Evolutionary conservation across 2,113 vertebrate species (phyloP).

Genomic region (Macrotis lagotis): DNA sequence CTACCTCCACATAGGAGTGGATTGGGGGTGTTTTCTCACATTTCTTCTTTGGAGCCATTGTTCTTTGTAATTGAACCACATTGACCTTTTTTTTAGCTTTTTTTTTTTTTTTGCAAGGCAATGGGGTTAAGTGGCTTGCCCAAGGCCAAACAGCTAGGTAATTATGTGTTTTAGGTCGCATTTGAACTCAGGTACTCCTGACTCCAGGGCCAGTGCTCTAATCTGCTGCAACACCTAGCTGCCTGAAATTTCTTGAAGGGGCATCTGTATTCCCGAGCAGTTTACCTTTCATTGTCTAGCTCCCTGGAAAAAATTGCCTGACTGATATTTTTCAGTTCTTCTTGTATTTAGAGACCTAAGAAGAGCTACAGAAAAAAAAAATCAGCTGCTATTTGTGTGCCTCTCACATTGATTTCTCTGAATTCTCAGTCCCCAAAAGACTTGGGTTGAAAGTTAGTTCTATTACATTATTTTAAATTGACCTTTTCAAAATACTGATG

Average conservation of each 20-base stretch:
- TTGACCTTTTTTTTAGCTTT: too few relatives aligned
- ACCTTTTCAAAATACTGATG: not conserved
- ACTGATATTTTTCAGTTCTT: conserved; percentile 39
- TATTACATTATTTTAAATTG: not conserved
- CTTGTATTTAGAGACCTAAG: not conserved
- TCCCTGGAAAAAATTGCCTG: not conserved
- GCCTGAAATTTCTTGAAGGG: too few relatives aligned
- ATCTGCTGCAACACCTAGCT: too few relatives aligned
- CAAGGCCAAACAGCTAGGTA: too few relatives aligned
- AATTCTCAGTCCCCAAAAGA: not conserved
- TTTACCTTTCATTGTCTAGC: not conserved
- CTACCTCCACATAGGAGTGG: not conserved
- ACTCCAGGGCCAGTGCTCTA: too few relatives aligned
- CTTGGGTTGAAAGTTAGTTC: not conserved
- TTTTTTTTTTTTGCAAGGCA: too few relatives aligned
- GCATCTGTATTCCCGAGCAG: too few relatives aligned
- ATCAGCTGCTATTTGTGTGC: not conserved
- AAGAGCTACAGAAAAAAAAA: not conserved
- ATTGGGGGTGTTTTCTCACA: not conserved
- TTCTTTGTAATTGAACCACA: not conserved
- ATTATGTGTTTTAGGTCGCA: too few relatives aligned
- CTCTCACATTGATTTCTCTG: not conserved
- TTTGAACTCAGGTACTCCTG: too few relatives aligned
- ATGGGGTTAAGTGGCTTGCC: too few relatives aligned
- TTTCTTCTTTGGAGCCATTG: not conserved